Conservation (phyloP, 2,113 vertebrate genomes). For the Erpornis zantholeuca region DNA sequence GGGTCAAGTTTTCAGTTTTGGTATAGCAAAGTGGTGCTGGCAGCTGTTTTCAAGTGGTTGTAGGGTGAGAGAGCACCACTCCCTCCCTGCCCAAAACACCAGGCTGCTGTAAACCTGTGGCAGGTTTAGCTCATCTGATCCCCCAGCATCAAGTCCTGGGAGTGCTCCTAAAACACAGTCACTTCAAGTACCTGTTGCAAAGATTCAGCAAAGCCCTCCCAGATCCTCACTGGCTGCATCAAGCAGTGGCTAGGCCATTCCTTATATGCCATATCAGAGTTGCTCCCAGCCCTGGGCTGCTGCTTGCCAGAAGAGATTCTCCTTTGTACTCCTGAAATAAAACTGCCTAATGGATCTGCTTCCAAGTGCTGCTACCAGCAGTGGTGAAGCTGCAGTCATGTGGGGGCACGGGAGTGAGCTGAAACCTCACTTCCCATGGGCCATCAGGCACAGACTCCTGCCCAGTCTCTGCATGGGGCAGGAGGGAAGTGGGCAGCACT, state of each 20-base stretch:
- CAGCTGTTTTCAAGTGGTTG: neutral
- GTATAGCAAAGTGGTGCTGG: fast-evolving
- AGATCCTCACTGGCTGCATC: neutral
- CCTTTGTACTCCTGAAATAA: neutral
- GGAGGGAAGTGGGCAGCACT: neutral
- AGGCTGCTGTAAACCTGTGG: neutral
- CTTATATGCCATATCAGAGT: too few relatives aligned
- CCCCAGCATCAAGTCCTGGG: fast-evolving
- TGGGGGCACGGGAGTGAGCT: fast-evolving
- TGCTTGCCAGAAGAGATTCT: neutral
- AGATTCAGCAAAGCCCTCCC: neutral
- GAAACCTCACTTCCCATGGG: fast-evolving
- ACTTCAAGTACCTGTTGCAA: neutral
- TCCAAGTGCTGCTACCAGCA: neutral
- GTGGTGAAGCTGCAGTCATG: neutral
- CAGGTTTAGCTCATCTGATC: neutral
- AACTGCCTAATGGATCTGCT: neutral
- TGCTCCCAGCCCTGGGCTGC: neutral
- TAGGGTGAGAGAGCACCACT: fast-evolving
- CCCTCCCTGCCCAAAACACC: neutral
- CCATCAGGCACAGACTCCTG: neutral
- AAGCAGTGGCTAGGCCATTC: neutral
- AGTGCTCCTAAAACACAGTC: fast-evolving
- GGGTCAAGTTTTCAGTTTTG: fast-evolving
- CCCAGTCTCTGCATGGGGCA: fast-evolving